Evolutionary conservation across 2,888 invertebrate genomes (phyloP), one percentile per base, ranked within the genome.

Genomic region (Tyria jacobaeae): DNA sequence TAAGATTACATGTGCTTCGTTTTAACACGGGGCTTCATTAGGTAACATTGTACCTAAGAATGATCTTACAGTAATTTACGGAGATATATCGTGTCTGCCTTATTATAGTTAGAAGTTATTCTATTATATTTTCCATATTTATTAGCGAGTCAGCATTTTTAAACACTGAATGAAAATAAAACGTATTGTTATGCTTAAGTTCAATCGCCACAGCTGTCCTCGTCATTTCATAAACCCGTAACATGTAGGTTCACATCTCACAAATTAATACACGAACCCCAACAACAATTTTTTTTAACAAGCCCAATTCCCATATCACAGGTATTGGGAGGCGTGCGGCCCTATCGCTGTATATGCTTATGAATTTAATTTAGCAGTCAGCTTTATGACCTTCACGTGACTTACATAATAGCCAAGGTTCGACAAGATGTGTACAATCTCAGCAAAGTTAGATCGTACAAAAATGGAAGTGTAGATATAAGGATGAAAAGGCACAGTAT

Each of bases 351-450:
- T 63, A 68, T 67, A 73, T 63, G 78, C 73, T 82, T 76, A 81
- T 83, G 83, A 84, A 84, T 84, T 84, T 84, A 84, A 84, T 84
- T 84, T 83, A 70, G 78, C 71, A 53, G 66, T 68, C 69, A 74
- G 80, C 78, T 84, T 81, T 84, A 84, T 78, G 77, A 74, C 70
- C 66, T 57, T 62, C 68, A 81, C 84, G 84, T 84, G 80, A 75
- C 80, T 66, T 56, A 70, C 79, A 78, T 83, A 77, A 76, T 66
- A 57, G 68, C 53, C 64, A 59, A 70, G 64, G 68, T 58, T 58
- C 64, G 65, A 35, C 66, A 70, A 71, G 58, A 69, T 71, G 70
- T 64, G 68, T 58, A 17, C 57, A 10, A 21, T 51, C 62, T 53
- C 64, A 44, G 57, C 52, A 60, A 66, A 64, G 64, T 66, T 62